Conservation (phyloP, 2,797 vertebrate species). For the Graptemys geographica region DNA sequence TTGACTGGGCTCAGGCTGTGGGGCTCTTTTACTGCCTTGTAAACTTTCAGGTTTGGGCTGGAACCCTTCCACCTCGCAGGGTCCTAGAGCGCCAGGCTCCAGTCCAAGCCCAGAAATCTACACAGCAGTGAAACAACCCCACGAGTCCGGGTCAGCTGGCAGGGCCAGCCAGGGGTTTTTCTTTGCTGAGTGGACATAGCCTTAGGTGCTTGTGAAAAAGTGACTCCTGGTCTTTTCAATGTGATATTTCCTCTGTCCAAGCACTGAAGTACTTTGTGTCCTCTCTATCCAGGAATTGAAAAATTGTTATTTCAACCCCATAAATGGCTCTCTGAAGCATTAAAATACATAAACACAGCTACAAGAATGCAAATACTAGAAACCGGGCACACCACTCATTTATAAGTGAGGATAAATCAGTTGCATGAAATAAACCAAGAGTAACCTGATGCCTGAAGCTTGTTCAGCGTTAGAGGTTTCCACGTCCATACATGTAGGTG, state of each 20-base stretch:
- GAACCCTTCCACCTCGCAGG: background rate
- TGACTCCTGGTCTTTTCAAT: background rate
- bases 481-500: conserved; percentile 7
- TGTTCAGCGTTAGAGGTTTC: conserved; percentile 52
- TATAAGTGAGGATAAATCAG: conserved; percentile 80
- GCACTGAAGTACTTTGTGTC: conserved; percentile 4
- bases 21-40: background rate
- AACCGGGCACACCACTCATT: conserved; percentile 60
- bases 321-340: conserved; percentile 59
- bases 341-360: conserved; percentile 64
- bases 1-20: background rate
- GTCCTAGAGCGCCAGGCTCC: background rate
- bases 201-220: background rate
- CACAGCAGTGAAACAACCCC: background rate
- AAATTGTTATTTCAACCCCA: conserved; percentile 22
- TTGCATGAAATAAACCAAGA: conserved; percentile 40
- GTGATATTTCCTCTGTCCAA: background rate
- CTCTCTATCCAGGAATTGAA: conserved; percentile 20
- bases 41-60: background rate
- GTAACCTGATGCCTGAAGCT: conserved; percentile 48
- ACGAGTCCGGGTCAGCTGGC: background rate
- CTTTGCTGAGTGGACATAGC: background rate
- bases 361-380: conserved; percentile 67
- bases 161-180: background rate
- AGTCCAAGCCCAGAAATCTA: background rate